phyloP scores from a whole-genome alignment of 1,140 invertebrate genomes.

The Drosophila orena region DNA sequence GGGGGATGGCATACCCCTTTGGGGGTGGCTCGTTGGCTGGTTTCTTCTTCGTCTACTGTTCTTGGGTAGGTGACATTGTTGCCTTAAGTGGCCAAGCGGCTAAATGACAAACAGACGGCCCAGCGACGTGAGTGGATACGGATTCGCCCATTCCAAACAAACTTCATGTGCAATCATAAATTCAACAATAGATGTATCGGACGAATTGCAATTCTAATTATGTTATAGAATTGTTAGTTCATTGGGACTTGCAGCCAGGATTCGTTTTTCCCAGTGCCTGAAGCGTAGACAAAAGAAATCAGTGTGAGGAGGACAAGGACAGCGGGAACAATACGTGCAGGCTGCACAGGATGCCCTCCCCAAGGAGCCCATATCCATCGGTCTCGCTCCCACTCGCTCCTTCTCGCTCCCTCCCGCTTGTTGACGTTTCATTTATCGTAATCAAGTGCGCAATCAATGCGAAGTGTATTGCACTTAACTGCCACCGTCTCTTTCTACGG shows the following conservation, averaged over 20 bases:
- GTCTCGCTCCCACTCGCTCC: background rate
- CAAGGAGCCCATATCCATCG: slow-evolving; percentile 38
- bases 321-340: slow-evolving; percentile 48
- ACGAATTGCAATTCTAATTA: no score
- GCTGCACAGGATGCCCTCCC: slow-evolving; percentile 52
- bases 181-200: no score
- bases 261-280: slow-evolving; percentile 6
- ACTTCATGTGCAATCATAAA: no score
- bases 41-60: slow-evolving; percentile 28
- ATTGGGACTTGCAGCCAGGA: background rate
- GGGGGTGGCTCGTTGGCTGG: slow-evolving; percentile 5
- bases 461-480: slow-evolving; percentile 77
- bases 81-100: slow-evolving; percentile 72
- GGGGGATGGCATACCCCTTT: background rate
- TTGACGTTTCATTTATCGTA: slow-evolving; percentile 83
- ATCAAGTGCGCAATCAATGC: slow-evolving; percentile 82
- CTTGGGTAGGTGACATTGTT: slow-evolving; percentile 43
- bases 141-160: no score
- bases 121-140: slow-evolving; percentile 44
- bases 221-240: no score
- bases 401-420: slow-evolving; percentile 37
- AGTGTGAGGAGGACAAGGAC: slow-evolving; percentile 58
- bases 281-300: slow-evolving; percentile 75
- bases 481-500: background rate
- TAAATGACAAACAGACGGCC: slow-evolving; percentile 75